These are phyloP conservation scores for Telmatochromis sp. DNA, from an alignment of 2,113 vertebrate species.

Conservation along the genomic window DNA sequence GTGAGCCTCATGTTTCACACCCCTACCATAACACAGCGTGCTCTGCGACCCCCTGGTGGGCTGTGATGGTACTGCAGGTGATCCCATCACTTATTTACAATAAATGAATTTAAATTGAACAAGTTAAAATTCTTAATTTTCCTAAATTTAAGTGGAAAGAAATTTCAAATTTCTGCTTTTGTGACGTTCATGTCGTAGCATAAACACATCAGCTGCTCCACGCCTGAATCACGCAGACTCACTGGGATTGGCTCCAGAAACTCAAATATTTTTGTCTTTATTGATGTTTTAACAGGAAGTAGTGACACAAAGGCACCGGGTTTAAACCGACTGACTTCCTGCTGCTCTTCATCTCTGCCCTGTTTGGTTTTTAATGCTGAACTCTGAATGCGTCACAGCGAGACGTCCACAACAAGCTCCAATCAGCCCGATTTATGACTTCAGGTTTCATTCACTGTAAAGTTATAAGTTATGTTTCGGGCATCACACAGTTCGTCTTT, in stretches of 20 bases:
- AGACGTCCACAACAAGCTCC: not conserved
- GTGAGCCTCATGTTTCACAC: not conserved
- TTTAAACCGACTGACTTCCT: not conserved
- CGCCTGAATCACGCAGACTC: not conserved
- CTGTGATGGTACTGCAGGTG: not conserved
- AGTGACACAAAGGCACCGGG: not conserved
- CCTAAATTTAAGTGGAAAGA: not conserved
- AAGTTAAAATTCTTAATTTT: not conserved
- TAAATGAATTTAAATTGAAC: not conserved
- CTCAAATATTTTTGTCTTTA: not conserved
- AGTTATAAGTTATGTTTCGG: not conserved
- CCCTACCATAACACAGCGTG: rapidly evolving
- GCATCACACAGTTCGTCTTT: not conserved
- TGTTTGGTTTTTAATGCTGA: not conserved
- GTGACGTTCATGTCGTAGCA: not conserved
- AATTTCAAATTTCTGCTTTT: not conserved
- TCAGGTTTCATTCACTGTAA: not conserved
- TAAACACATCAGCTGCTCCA: not conserved
- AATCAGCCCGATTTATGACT: not conserved
- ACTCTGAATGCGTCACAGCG: not conserved
- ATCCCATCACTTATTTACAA: not conserved
- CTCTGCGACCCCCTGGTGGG: not conserved
- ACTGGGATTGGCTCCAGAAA: not conserved
- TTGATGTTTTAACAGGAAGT: not conserved
- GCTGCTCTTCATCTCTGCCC: not conserved